These are phyloP conservation scores for Australoheros facetus DNA, from an alignment of 2,797 vertebrate species.

Conservation along the genomic window DNA sequence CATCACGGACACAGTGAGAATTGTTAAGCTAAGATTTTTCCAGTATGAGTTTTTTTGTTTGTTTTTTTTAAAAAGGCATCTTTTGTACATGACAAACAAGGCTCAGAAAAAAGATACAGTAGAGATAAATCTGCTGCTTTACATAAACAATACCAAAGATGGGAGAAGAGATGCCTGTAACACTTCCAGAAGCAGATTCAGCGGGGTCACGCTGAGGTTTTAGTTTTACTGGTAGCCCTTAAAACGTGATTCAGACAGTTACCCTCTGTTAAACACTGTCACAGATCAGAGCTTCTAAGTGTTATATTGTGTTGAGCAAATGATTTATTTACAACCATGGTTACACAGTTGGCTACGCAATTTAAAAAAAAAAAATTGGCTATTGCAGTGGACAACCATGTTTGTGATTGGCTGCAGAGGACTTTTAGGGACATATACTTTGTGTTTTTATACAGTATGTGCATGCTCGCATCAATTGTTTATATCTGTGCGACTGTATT, in stretches of 20 bases:
- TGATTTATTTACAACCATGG: constrained; percentile 69
- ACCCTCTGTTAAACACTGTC: constrained; percentile 60
- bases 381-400: constrained; percentile 58
- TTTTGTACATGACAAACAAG: constrained; percentile 65
- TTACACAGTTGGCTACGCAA: constrained; percentile 68
- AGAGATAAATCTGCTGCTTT: constrained; percentile 42
- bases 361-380: constrained; percentile 51
- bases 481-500: constrained; percentile 56
- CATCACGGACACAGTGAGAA: constrained; percentile 80
- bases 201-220: constrained; percentile 42
- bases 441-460: constrained; percentile 48
- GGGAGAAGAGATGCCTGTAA: constrained; percentile 55
- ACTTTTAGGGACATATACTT: constrained; percentile 31
- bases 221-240: constrained; percentile 80
- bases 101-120: constrained; percentile 63
- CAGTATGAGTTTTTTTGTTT: constrained; percentile 29
- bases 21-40: constrained; percentile 56
- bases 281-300: constrained; percentile 40
- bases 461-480: constrained; percentile 65
- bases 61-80: constrained; percentile 13
- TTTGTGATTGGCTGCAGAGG: constrained; percentile 69
- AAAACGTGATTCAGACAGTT: constrained; percentile 66
- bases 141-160: constrained; percentile 57
- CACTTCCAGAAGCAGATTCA: constrained; percentile 45
- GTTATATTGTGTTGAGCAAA: constrained; percentile 40